Evolutionary conservation across 2,888 invertebrate genomes (phyloP), one percentile per base, ranked within the genome.

Genomic region (Ferdinandea cuprea): DNA sequence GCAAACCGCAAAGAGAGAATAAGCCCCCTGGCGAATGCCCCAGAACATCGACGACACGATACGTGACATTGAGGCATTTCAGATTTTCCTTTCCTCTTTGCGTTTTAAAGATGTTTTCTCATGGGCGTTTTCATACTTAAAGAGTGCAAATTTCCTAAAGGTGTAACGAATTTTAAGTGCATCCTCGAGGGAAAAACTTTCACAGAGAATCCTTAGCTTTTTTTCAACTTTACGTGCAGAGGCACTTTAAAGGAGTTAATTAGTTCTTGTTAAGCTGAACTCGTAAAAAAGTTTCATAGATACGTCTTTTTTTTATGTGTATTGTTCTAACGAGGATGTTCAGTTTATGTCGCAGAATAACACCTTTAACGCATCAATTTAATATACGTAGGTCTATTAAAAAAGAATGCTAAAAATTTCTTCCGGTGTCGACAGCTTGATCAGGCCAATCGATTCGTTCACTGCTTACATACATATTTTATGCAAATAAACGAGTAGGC

Each of bases 391-490:
- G 2, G 35, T 11, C 1, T 1, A 35, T 8, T 50, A 50, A 48
- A 35, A 48, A 74, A 11, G 35, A 21, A 65, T 37, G 28, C 35
- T 4, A 42, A 48, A 35, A 54, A 35, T 32, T 72, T 50, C 69
- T 68, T 63, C 66, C 42, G 42, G 50, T 66, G 30, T 50, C n/a
- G 58, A 11, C 58, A 58, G 52, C 40, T 35, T 44, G 66, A 68
- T 68, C 58, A 59, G 25, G 40, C 32, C 59, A 74, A 74, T 74
- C 74, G 68, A 74, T 74, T 68, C 28, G n/a, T 30, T 17, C 63
- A 4, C 6, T 54, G 54, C 54, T 56, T 73, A 46, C n/a, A 21
- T 3, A 9, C 8, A 7, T 8, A 17, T 65, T 40, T 35, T 17
- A 61, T 21, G 50, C 59, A 40, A 17, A 44, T 15, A 63, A 32